Base-by-base conservation (phyloP, 2,113 vertebrate species). In the Bucco capensis region DNA sequence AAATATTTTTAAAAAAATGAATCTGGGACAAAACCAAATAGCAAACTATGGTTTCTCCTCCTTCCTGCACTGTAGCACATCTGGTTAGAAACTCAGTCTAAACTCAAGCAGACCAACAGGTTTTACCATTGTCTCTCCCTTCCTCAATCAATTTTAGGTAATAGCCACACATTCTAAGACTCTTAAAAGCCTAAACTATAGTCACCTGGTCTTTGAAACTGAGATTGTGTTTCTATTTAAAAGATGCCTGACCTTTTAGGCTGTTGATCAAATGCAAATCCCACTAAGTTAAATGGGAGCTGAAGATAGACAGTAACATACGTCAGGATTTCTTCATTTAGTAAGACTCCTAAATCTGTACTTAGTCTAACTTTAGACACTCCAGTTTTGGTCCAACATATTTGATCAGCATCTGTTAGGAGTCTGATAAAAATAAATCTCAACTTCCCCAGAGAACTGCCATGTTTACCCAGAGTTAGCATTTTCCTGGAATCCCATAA, bases 311-410 rank as follows among this genome's bases (percentile, higher is more conserved):
- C 76, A 61, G 74, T 78, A 83, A 88, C 3, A 7, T 35, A 95
- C 81, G 74, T 95, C 90, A 93, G 21, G 6, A 84, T 78, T 88
- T 93, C 90, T 96, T 88, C 83, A 93, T 93, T 94, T 93, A 94
- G 83, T 60, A 94, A 92, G 80, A 86, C 87, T 89, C 77, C 86
- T 95, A 95, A 95, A 93, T 94, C 90, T 90, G 88, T 89, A 83
- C 72, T 91, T 93, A 92, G 85, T 62, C 93, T 92, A 96, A 95
- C 80, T 95, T 95, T 90, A 90, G 94, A 82, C 76, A 86, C 17
- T 69, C 61, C 54, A 65, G 86, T 93, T 96, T 94, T 83, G 93
- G 80, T 75, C 66, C 77, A 94, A 90, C 57, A n/a, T 74, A 86
- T 74, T 65, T 79, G 62, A 91, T 72, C 53, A 72, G 76, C 73